Percentiles rank a stretch among this genome's conserved stretches.
Conservation (phyloP, 2,888 invertebrate species). For the Allygus modestus region DNA sequence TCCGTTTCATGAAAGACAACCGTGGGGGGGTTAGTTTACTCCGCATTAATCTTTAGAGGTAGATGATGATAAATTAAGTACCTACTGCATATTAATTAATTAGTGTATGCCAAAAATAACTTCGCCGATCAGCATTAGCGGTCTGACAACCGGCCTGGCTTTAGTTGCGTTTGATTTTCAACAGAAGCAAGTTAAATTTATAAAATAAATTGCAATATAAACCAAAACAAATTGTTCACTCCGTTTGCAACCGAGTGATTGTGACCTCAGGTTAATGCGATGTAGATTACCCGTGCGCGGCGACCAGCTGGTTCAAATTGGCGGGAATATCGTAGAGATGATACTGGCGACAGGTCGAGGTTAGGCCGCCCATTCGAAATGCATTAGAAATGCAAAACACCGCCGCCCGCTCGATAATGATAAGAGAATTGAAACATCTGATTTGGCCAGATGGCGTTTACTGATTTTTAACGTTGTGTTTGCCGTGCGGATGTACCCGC, state of each 20-base stretch:
- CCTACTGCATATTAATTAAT: too few species aligned
- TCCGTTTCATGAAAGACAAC: too few species aligned
- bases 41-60: too few species aligned
- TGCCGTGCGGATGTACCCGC: conserved; percentile 10
- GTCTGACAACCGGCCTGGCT: too few species aligned
- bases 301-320: conserved; percentile 2
- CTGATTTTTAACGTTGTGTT: conserved; percentile 57
- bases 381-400: conserved; percentile 57
- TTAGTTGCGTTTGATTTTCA: too few species aligned
- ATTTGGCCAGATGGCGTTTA: conserved; percentile 53
- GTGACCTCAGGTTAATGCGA: background rate
- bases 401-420: background rate
- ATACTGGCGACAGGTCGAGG: conserved; percentile 5
- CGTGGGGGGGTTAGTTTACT: too few species aligned
- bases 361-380: conserved; percentile 33
- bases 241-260: too few species aligned
- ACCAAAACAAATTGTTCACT: background rate
- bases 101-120: too few species aligned
- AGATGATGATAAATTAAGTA: too few species aligned
- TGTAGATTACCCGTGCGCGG: conserved; percentile 5
- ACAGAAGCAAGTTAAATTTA: too few species aligned
- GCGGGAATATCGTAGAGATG: background rate
- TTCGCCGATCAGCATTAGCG: too few species aligned
- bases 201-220: too few species aligned
- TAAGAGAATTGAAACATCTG: conserved; percentile 47